Conservation (phyloP, 2,113 vertebrate genomes). For the Athene noctua region DNA sequence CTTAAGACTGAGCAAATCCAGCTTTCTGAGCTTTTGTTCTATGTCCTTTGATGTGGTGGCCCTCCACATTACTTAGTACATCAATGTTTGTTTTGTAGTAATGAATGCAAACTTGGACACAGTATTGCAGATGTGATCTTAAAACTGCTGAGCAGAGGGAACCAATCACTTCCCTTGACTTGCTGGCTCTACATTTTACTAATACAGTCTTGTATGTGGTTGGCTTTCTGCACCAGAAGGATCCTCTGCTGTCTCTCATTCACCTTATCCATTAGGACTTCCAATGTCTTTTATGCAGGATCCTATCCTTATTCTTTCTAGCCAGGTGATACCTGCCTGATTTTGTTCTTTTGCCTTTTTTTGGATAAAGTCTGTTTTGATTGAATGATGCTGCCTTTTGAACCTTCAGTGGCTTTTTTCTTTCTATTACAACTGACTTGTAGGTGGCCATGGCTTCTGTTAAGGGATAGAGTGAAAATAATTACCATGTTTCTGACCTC, state of each 20-base stretch:
- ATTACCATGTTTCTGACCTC: neutral
- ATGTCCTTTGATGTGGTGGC: neutral
- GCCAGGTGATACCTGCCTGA: neutral
- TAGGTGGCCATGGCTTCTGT: neutral
- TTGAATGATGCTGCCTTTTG: neutral
- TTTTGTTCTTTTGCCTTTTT: neutral
- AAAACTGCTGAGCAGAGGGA: neutral
- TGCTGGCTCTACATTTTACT: neutral
- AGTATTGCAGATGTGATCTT: neutral
- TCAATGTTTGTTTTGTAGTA: neutral
- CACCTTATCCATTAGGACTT: neutral
- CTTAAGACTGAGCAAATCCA: neutral
- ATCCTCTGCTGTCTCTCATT: neutral
- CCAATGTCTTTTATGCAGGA: neutral
- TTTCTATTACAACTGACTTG: neutral
- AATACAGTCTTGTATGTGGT: rapidly evolving
- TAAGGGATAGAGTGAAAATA: neutral
- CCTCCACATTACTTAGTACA: neutral
- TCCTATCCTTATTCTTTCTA: neutral
- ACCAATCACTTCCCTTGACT: neutral
- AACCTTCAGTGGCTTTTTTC: neutral
- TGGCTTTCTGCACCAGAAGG: neutral
- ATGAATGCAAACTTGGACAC: neutral
- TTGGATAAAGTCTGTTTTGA: neutral
- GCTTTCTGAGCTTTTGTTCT: neutral